phyloP scores from a whole-genome alignment of 2,888 invertebrate species.

The Drosophila suboccidentalis region DNA sequence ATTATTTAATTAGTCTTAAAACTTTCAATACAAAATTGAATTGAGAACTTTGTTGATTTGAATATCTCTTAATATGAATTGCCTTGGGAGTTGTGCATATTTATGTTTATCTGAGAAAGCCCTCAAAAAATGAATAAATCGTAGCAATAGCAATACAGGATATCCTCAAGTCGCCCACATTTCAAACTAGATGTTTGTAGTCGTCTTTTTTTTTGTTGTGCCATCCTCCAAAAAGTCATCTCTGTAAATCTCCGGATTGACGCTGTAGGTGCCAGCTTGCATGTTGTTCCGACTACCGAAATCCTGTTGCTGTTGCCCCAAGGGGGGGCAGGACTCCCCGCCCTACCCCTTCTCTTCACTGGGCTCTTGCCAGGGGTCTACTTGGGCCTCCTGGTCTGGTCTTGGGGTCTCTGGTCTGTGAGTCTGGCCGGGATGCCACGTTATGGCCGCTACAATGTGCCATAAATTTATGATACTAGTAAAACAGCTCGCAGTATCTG shows the following conservation, averaged over 20 bases:
- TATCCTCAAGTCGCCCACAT: background rate
- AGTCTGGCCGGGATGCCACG: conserved; percentile 16
- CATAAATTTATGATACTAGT: conserved; percentile 82
- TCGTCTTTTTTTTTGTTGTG: conserved; percentile 1
- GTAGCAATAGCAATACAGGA: background rate
- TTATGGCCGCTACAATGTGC: conserved; percentile 66
- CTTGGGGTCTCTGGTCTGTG: background rate
- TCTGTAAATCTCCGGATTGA: conserved; percentile 55
- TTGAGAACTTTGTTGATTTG: too few relatives aligned
- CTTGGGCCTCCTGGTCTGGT: background rate
- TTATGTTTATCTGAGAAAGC: background rate
- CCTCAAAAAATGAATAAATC: background rate
- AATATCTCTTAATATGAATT: too few relatives aligned
- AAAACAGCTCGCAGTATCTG: conserved; percentile 68
- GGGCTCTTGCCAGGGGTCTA: conserved; percentile 13
- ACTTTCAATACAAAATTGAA: too few relatives aligned
- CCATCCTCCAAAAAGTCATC: conserved; percentile 42
- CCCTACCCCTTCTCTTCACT: background rate
- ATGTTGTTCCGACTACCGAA: conserved; percentile 69
- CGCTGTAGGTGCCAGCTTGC: conserved; percentile 74
- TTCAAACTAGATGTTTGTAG: background rate
- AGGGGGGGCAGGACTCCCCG: conserved; percentile 5
- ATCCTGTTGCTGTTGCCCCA: conserved; percentile 42
- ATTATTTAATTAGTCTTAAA: too few relatives aligned
- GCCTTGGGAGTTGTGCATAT: too few relatives aligned